Percentiles rank a stretch among this genome's conserved stretches.
Evolutionary conservation across 37 sponge, comb jelly and placozoan species (phyloP).

Genomic region (Halisarca cf. caerulea): DNA sequence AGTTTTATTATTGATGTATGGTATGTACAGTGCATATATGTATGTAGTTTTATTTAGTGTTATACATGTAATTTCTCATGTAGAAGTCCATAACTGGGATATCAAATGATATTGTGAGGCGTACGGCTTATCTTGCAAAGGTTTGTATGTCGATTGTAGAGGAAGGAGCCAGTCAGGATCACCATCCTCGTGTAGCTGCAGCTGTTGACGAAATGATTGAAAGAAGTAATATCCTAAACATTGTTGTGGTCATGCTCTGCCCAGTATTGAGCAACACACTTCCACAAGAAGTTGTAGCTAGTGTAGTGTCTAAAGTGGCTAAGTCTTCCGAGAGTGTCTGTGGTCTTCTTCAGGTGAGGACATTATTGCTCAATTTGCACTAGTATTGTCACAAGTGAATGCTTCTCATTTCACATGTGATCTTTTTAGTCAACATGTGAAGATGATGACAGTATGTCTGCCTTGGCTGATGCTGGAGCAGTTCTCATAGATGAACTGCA

Average conservation of each 20-base stretch:
- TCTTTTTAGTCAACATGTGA: neutral
- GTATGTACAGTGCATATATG: neutral
- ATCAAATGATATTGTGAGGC: neutral
- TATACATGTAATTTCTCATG: no score
- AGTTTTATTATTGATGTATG: neutral
- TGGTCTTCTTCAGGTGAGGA: neutral
- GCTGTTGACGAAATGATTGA: neutral
- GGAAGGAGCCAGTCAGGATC: neutral
- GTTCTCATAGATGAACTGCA: conserved; percentile 16
- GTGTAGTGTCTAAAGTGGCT: neutral
- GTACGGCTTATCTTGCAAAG: neutral
- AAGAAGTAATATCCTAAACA: neutral
- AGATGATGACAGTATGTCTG: neutral
- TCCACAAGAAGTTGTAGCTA: neutral
- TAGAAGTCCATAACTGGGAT: neutral
- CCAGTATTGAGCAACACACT: neutral
- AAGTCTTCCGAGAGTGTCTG: neutral
- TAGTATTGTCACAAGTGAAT: neutral
- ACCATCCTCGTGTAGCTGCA: neutral
- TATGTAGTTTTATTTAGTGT: no score
- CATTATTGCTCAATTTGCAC: neutral
- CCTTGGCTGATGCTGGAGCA: conserved; percentile 1
- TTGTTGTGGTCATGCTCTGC: neutral
- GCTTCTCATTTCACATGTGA: neutral
- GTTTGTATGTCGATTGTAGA: neutral